Percentiles rank a stretch among this genome's conserved stretches.
These are phyloP conservation scores for Crotalus tigris DNA, from an alignment of 2,113 vertebrate species.

Conservation along the genomic window DNA sequence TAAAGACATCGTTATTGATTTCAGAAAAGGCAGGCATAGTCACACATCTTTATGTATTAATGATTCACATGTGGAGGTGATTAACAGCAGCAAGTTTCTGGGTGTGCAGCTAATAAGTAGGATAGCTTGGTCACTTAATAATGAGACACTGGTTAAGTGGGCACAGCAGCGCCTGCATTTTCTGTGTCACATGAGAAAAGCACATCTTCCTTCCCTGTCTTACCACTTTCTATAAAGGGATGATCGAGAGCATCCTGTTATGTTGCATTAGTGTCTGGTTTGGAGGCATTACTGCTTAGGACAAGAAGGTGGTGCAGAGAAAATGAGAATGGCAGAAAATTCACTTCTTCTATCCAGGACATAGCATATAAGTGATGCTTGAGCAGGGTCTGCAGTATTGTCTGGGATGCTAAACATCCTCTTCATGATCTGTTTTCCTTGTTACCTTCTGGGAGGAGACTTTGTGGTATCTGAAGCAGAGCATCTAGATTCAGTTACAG, in stretches of 20 bases:
- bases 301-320: neutral
- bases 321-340: neutral
- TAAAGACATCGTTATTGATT: neutral
- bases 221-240: neutral
- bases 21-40: neutral
- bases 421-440: neutral
- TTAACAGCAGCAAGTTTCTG: neutral
- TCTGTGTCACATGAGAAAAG: neutral
- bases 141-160: neutral
- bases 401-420: neutral
- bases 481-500: neutral
- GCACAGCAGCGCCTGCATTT: neutral
- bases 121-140: neutral
- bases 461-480: neutral
- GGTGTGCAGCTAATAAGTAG: neutral
- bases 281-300: neutral
- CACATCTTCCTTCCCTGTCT: neutral
- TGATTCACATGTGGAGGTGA: neutral
- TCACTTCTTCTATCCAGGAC: neutral
- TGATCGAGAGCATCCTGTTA: neutral
- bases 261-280: neutral
- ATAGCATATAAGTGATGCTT: neutral
- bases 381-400: neutral
- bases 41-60: neutral
- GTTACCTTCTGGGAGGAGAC: neutral